phyloP scores from a whole-genome alignment of 2,888 invertebrate species.

The Crossocerus cetratus region DNA sequence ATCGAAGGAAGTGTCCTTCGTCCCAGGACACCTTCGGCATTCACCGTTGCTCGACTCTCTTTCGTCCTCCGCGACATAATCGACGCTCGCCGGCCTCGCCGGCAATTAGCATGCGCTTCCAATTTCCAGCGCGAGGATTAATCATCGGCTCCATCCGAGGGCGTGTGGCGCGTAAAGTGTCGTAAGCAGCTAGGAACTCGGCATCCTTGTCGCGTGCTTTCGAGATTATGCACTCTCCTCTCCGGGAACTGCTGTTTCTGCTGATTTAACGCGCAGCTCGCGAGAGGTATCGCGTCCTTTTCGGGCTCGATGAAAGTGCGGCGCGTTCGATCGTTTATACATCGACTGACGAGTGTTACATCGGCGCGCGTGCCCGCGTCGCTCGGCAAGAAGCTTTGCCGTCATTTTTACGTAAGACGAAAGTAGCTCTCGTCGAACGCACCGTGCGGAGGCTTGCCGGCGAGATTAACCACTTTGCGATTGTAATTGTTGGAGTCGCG shows the following conservation, averaged over 20 bases:
- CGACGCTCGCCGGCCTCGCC: not conserved
- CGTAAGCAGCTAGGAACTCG: slow-evolving; percentile 11
- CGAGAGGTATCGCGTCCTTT: no score
- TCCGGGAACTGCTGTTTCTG: no score
- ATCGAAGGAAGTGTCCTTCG: slow-evolving; percentile 51
- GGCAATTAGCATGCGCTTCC: slow-evolving; percentile 33
- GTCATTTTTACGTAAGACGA: slow-evolving; percentile 49
- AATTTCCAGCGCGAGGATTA: slow-evolving; percentile 10
- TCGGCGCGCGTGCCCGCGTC: no score
- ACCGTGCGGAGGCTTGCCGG: not conserved
- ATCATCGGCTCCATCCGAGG: slow-evolving; percentile 28
- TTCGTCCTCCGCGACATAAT: slow-evolving; percentile 35
- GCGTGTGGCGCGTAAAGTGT: not conserved
- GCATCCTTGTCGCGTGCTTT: not conserved
- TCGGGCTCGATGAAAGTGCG: not conserved
- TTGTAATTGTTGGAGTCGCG: slow-evolving; percentile 30
- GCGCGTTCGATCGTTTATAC: no score
- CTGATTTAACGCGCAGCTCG: not conserved
- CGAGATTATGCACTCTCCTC: no score
- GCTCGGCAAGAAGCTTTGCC: not conserved
- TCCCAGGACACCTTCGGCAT: slow-evolving; percentile 38
- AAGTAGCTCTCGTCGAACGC: slow-evolving; percentile 39
- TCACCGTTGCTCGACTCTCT: slow-evolving; percentile 48
- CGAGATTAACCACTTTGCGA: slow-evolving; percentile 47
- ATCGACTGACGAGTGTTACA: no score